Conservation (phyloP, 2,113 vertebrate genomes). For the Corvus cornix region DNA sequence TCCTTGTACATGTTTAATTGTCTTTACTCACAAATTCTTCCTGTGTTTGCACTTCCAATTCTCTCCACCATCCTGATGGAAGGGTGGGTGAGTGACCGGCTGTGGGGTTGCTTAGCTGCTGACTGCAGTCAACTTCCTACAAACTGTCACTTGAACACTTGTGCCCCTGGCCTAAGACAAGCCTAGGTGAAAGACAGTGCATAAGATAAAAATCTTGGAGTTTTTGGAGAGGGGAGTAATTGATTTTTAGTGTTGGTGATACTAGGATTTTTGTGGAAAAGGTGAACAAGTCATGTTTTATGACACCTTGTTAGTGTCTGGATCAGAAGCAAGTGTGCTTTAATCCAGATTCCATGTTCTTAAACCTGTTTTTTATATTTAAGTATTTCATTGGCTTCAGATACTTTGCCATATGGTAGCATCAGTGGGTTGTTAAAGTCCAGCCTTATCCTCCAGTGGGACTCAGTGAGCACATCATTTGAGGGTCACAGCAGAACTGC, state of each 20-base stretch:
- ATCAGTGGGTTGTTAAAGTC: background rate
- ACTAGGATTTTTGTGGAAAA: background rate
- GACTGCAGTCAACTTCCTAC: background rate
- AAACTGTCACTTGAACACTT: background rate
- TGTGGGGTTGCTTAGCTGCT: background rate
- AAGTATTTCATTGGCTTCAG: background rate
- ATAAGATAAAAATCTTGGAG: background rate
- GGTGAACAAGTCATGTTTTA: background rate
- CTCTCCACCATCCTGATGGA: background rate
- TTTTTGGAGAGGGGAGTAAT: background rate
- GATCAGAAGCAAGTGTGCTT: background rate
- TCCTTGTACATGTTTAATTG: background rate
- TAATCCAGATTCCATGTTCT: background rate
- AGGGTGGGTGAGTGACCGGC: fast-evolving
- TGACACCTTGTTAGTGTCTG: background rate
- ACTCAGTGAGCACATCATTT: background rate
- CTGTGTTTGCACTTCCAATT: background rate
- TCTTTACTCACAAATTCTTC: background rate
- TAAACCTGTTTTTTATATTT: background rate
- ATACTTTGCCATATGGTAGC: background rate
- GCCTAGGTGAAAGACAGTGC: background rate
- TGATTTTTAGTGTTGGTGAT: background rate
- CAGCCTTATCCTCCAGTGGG: background rate
- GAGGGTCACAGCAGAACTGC: background rate
- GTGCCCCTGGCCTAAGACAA: background rate